Evolutionary conservation across 2,888 invertebrate genomes (phyloP), one percentile per base, ranked within the genome.

Genomic region (Dicyrtoma fusca): DNA sequence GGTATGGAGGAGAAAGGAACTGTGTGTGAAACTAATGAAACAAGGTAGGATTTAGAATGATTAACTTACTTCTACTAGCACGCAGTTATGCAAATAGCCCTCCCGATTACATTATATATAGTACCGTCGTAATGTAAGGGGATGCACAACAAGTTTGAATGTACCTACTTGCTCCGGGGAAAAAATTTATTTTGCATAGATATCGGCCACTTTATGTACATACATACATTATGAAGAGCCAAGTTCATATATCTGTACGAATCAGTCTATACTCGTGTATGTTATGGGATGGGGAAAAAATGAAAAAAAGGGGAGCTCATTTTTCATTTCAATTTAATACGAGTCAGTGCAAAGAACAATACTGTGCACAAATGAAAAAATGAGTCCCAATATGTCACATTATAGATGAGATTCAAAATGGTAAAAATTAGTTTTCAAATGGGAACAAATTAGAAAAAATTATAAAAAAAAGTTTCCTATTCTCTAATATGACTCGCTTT

Each of bases 391-490:
- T 76, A 77, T 80, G 80, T 77, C 76, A 79, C 80, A 79, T 80
- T 80, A 78, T 79, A 74, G 78, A 80, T 80, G 79, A 77, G 80
- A 77, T 79, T 80, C 77, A 76, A 79, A 80, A 79, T 79, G 80
- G 79, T 80, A 80, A 80, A 80, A 80, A 80, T 80, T 80, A 79
- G 77, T 79, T 80, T 80, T 80, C 79, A 78, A 80, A 80, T 77
- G 80, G 77, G 78, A 75, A 73, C 75, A 80, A 80, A 80, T 80
- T 80, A 79, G 77, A 79, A 80, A 80, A 79, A 79, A 80, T 78
- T 79, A 79, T 76, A 79, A 75, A 75, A 76, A n/a, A 80, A 80
- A 80, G 64, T 79, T 79, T 80, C 78, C 74, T 65, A 65, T 65
- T 64, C 64, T 49, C 23, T 75, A 73, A 75, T 75, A 77, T 74